Evolutionary conservation across 2,113 vertebrate species (phyloP).

Genomic region (Poeciliopsis retropinna): DNA sequence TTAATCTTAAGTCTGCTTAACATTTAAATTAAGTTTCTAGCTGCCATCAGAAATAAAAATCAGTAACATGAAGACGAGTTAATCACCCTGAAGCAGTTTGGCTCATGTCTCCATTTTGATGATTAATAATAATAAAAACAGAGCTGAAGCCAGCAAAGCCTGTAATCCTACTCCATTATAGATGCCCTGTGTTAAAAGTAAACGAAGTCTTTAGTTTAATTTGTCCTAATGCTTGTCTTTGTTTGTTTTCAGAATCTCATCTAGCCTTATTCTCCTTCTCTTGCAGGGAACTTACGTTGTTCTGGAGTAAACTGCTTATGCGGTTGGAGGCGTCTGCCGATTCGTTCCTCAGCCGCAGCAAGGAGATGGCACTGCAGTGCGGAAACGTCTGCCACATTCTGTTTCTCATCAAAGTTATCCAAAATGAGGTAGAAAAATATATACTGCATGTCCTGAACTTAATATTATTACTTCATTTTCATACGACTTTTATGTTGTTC

Average conservation of each 20-base stretch:
- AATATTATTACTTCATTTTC: not conserved
- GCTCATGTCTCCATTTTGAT: not conserved
- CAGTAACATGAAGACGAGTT: not conserved
- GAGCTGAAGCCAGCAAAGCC: not conserved
- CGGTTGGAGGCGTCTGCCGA: conserved; percentile 92
- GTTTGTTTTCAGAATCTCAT: not conserved
- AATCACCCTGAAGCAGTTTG: not conserved
- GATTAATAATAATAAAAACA: not conserved
- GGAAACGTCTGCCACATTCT: conserved; percentile 99
- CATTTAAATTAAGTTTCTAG: not conserved
- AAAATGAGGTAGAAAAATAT: conserved; percentile 91
- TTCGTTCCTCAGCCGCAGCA: conserved; percentile 92
- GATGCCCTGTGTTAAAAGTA: not conserved
- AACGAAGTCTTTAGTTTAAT: not conserved
- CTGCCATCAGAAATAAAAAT: not conserved
- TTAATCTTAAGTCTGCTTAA: not conserved
- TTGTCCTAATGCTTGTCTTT: not conserved
- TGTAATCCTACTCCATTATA: not conserved
- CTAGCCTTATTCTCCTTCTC: conserved; percentile 3
- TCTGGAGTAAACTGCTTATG: conserved; percentile 99
- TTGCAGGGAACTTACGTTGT: conserved; percentile 96
- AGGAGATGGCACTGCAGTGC: conserved; percentile 93
- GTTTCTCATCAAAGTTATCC: conserved; percentile 99
- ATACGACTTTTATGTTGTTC: too few species aligned
- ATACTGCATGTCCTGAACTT: not conserved